Evolutionary conservation across 53 echinoderm and acorn worm genomes (phyloP).

Genomic region (Actinopyga echinites): DNA sequence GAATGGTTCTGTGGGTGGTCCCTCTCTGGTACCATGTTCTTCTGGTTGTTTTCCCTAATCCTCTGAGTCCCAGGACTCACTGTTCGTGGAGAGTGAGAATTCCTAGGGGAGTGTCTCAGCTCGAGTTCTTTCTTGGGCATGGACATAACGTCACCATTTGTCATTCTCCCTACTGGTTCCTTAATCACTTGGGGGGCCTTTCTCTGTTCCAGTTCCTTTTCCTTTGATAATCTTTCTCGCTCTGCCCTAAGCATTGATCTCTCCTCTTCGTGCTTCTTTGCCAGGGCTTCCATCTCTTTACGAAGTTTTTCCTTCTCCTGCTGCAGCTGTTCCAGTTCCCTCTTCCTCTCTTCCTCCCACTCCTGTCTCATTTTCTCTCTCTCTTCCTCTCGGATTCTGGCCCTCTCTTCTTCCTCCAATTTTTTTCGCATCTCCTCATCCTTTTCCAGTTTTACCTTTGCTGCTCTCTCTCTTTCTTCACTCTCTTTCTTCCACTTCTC

Average conservation of each 20-base stretch:
- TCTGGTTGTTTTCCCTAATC: conserved; percentile 37
- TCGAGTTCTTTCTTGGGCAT: conserved; percentile 30
- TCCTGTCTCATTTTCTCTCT: conserved; percentile 64
- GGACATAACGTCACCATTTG: conserved; percentile 29
- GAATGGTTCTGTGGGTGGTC: conserved; percentile 65
- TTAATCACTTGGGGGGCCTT: conserved; percentile 18
- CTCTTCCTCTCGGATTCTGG: conserved; percentile 71
- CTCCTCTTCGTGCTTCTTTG: conserved; percentile 54
- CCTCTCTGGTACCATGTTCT: conserved; percentile 72
- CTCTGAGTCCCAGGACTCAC: conserved; percentile 14
- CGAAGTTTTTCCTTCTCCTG: conserved; percentile 69
- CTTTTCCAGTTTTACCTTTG: conserved; percentile 32
- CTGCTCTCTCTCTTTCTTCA: conserved; percentile 17
- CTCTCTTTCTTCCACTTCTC: conserved; percentile 26
- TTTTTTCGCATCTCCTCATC: conserved; percentile 9
- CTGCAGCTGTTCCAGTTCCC: conserved; percentile 65
- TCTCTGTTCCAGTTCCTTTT: conserved; percentile 25
- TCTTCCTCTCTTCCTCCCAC: conserved; percentile 60
- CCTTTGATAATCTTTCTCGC: not conserved
- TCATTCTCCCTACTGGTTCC: conserved; percentile 7
- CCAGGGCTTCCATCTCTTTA: conserved; percentile 57
- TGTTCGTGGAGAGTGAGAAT: conserved; percentile 58
- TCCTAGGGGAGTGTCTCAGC: conserved; percentile 43
- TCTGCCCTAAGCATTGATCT: conserved; percentile 10
- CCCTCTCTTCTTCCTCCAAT: conserved; percentile 28